Base-by-base conservation (phyloP, 30 jellyfish, hydroid and myxozoan genomes). In the Catostylus mosaicus region DNA sequence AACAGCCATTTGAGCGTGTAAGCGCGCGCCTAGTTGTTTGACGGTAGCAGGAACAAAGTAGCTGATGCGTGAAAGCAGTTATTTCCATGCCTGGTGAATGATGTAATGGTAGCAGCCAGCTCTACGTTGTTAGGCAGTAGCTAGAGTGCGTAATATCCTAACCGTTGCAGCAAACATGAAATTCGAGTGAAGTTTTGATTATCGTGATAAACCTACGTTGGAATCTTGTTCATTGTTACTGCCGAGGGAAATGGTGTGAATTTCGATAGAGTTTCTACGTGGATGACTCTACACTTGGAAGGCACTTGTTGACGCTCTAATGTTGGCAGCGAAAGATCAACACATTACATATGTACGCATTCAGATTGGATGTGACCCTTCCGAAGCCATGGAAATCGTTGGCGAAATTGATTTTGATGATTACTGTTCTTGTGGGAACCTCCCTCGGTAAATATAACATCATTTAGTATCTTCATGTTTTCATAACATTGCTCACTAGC, bases 1-100 rank as follows among this genome's bases (percentile, higher is more conserved):
- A 69, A 69, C 90, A 80, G 82, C 54, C 90, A 80, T 80, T 80
- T 65, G 67, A 80, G 90, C 90, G 90, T 80, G 90, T 80, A 40
- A 80, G 84, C 90, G 90, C 77, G 84, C 90, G 90, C 90, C 84
- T 67, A 35, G 78, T 69, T 80, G 90, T 80, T 80, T 80, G 90
- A 80, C 90, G 90, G 90, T 63, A 80, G 90, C 77, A 63, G 80
- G 90, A 72, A 47, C 81, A 43, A 38, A 80, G 36, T 71, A 80
- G 82, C 60, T 69, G 90, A 80, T 43, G 90, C 90, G 90, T 80
- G 90, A 80, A 80, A 50, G 78, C 54, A 65, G 78, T 36, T 72
- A 67, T 50, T 56, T 67, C 73, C 90, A 69, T 80, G 90, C 90
- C 90, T 80, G 75, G 69, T 37, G 47, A 66, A 66, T 80, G 90